Percentiles rank a stretch among this genome's conserved stretches.
These are phyloP conservation scores for Pomatostomus ruficeps DNA, from an alignment of 2,113 vertebrate species.

Conservation along the genomic window DNA sequence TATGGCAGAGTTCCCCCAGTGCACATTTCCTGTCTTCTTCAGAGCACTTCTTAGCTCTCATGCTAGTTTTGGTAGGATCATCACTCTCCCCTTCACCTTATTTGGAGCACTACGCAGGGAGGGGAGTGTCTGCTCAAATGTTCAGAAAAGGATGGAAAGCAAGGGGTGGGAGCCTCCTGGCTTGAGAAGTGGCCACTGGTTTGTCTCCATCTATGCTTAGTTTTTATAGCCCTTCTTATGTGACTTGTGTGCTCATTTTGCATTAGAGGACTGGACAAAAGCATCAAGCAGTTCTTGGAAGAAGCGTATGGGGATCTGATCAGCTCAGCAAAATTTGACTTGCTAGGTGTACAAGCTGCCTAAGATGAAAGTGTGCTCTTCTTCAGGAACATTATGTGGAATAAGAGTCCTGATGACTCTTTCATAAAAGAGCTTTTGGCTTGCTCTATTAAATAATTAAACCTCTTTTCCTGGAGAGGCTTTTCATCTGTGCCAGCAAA, in stretches of 20 bases:
- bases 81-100: background rate
- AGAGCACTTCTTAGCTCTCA: background rate
- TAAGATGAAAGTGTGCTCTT: background rate
- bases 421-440: background rate
- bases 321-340: background rate
- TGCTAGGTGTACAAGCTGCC: background rate
- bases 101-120: background rate
- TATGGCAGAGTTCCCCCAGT: background rate
- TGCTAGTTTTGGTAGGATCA: background rate
- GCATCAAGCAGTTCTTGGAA: background rate
- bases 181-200: background rate
- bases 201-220: background rate
- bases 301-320: background rate
- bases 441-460: conserved; percentile 25
- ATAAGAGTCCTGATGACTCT: background rate
- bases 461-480: background rate
- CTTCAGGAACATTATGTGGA: background rate
- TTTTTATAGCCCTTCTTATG: background rate
- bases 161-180: background rate
- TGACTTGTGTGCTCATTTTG: background rate
- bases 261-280: background rate
- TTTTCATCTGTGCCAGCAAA: conserved; percentile 9
- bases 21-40: background rate
- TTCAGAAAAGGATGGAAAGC: background rate
- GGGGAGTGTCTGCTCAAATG: background rate